Base-by-base conservation (phyloP, 2,888 invertebrate genomes). In the Stenotaenia linearis region DNA sequence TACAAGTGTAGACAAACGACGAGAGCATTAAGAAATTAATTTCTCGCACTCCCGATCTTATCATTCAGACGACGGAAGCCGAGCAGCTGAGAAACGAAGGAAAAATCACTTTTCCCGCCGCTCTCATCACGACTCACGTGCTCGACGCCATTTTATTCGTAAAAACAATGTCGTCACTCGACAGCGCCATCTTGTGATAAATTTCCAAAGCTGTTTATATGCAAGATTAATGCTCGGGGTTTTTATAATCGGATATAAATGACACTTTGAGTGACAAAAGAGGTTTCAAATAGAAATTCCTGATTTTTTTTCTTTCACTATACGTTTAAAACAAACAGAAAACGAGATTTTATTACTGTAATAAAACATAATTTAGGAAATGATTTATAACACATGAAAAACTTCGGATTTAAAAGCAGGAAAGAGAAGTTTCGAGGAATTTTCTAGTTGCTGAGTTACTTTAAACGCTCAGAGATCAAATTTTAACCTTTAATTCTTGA, bases 1-100 rank as follows among this genome's bases (percentile, higher is more conserved):
- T 45, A 78, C 78, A 78, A 56, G 78, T 78, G 78, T 30, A 50
- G 78, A 78, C 78, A 78, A 78, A 78, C 61, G 78, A 78, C 78
- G 37, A 78, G 61, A 78, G 61, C 78, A 61, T 78, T 78, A 78
- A 78, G 78, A 78, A 78, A 78, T 78, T 78, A 78, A 78, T 78
- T 78, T 61, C 78, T 56, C 50, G 78, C 30, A 10, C 61, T 10
- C 45, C 45, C 61, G 78, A 78, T 78, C 78, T 78, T 78, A 78
- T 78, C 78, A 28, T 28, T 18, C 9, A 40, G 21, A 21, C 37
- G 18, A 45, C 45, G 77, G 77, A 77, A 77, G 77, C 45, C 23
- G 12, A 61, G 61, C 61, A 25, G 23, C 61, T 61, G 25, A 23
- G 61, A 61, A 61, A 61, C 61, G 23, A 25, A n/a, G n/a, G n/a